Conservation (phyloP, 2,113 vertebrate species). For the Oriolus oriolus region DNA sequence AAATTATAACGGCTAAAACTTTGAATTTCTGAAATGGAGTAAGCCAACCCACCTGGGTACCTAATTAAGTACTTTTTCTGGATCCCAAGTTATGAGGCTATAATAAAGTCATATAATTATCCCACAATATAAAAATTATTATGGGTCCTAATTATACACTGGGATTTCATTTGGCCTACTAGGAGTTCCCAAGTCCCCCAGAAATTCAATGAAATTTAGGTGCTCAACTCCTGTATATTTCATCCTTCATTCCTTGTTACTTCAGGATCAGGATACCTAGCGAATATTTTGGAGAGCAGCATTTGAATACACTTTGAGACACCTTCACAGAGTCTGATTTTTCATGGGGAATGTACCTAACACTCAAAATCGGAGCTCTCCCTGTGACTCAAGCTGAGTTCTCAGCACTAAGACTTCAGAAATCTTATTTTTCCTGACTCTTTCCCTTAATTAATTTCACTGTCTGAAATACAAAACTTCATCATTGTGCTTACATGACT, state of each 20-base stretch:
- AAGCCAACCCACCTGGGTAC: neutral
- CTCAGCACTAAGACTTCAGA: neutral
- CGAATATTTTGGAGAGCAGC: neutral
- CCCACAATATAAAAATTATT: neutral
- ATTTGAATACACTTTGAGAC: neutral
- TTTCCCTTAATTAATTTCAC: neutral
- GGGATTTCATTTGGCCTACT: neutral
- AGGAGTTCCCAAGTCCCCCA: neutral
- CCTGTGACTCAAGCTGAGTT: neutral
- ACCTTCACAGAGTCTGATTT: conserved; percentile 32
- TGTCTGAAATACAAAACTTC: neutral
- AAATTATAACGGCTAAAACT: neutral
- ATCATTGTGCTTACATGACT: neutral
- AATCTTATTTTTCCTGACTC: neutral
- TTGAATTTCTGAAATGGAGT: neutral
- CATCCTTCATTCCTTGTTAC: conserved; percentile 17
- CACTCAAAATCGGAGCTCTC: conserved; percentile 18
- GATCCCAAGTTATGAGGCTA: neutral
- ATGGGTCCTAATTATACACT: neutral
- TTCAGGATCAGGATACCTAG: neutral
- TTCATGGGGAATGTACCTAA: neutral
- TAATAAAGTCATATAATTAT: neutral
- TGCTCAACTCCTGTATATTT: neutral
- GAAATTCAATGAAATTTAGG: neutral
- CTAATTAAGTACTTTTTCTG: neutral